Percentiles rank a stretch among this genome's conserved stretches.
Evolutionary conservation across 2,888 invertebrate genomes (phyloP).

Genomic region (Piscicola geometra): DNA sequence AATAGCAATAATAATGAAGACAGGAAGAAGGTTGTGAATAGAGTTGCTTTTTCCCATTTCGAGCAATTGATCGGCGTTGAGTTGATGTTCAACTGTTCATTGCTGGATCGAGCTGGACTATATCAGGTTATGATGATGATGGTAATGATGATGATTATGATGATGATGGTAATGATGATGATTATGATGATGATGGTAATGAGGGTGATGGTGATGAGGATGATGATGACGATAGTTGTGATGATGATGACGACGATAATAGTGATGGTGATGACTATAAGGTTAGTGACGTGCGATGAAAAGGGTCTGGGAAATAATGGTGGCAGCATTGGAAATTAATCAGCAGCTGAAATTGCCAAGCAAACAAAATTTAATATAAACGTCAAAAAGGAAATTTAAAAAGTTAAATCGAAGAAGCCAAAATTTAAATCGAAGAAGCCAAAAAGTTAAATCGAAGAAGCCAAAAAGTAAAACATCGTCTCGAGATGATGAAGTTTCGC

Average conservation of each 20-base stretch:
- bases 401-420: too few relatives aligned
- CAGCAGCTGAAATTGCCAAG: too few relatives aligned
- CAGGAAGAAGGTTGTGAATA: not conserved
- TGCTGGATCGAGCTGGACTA: slow-evolving; percentile 17
- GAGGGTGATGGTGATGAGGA: not conserved
- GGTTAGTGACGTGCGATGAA: not conserved
- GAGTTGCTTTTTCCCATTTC: slow-evolving; percentile 11
- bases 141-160: not conserved
- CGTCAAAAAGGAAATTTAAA: too few relatives aligned
- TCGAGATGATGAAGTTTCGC: too few relatives aligned
- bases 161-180: slow-evolving; percentile 2
- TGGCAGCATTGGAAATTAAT: too few relatives aligned
- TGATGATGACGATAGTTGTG: slow-evolving; percentile 11
- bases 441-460: too few relatives aligned
- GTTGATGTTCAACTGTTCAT: slow-evolving; percentile 28
- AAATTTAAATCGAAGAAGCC: too few relatives aligned
- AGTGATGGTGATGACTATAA: slow-evolving; percentile 6
- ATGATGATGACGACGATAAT: slow-evolving; percentile 7
- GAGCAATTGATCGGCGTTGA: slow-evolving; percentile 15
- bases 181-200: not conserved
- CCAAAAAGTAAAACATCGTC: too few relatives aligned
- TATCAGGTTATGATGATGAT: slow-evolving; percentile 2
- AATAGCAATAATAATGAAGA: not conserved
- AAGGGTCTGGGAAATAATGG: too few relatives aligned
- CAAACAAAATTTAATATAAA: too few relatives aligned